Percentiles rank a stretch among this genome's conserved stretches.
Evolutionary conservation across 2,797 vertebrate species (phyloP).

Genomic region (Rhinella marina): DNA sequence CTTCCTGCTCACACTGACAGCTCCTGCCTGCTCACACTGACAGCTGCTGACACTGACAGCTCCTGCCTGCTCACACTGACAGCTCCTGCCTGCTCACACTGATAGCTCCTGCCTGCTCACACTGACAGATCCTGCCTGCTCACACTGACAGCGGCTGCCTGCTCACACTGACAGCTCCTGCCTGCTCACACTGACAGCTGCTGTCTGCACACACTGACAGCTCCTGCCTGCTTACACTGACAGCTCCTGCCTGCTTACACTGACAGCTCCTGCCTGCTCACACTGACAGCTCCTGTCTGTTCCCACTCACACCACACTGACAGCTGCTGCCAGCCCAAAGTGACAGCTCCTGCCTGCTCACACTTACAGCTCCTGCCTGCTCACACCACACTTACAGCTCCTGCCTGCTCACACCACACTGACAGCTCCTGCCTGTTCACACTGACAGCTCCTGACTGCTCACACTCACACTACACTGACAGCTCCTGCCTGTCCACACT

Average conservation of each 20-base stretch:
- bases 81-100: neutral
- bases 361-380: neutral
- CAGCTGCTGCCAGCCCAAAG: neutral
- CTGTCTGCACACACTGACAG: neutral
- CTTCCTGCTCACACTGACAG: neutral
- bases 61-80: neutral
- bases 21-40: neutral
- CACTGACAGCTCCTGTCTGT: neutral
- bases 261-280: neutral
- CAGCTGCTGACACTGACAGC: too few relatives aligned
- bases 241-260: neutral
- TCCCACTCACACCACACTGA: neutral
- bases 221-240: neutral
- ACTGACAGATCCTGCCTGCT: neutral
- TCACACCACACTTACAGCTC: neutral
- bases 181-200: neutral
- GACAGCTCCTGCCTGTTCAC: neutral
- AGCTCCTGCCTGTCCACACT: too few relatives aligned
- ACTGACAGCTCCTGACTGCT: too few relatives aligned
- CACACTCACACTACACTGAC: too few relatives aligned
- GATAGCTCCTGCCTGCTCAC: neutral
- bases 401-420: neutral
- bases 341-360: neutral
- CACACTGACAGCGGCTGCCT: neutral
- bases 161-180: neutral